These are phyloP conservation scores for Halichondria panicea DNA, from an alignment of 37 sponge, comb jelly and placozoan genomes.

Conservation along the genomic window DNA sequence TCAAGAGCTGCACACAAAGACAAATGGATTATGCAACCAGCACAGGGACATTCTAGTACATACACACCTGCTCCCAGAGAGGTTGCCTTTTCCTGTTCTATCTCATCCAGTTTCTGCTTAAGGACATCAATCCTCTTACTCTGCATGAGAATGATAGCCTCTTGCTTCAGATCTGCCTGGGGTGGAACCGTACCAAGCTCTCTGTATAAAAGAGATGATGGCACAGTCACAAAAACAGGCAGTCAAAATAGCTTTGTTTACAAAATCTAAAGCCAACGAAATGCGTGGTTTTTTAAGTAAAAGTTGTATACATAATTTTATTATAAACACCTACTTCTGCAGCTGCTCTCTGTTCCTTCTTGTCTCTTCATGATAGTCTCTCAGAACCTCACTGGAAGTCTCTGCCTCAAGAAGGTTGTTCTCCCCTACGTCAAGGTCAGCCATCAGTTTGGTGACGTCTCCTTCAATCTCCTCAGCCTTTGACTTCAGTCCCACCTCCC, in stretches of 20 bases:
- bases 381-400: not conserved
- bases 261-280: not conserved
- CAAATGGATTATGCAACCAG: not conserved
- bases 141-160: conserved; percentile 16
- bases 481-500: conserved; percentile 16
- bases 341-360: not conserved
- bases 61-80: conserved; percentile 28
- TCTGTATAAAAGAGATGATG: conserved; percentile 18
- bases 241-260: not conserved
- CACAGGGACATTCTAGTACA: not conserved
- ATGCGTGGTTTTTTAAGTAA: not conserved
- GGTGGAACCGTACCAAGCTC: conserved; percentile 15
- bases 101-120: conserved; percentile 11
- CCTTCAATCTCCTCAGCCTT: conserved; percentile 17
- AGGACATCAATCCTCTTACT: conserved; percentile 37
- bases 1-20: conserved; percentile 38
- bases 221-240: not conserved
- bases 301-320: not conserved
- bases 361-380: conserved; percentile 8
- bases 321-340: not conserved
- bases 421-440: not conserved
- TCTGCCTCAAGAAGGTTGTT: not conserved
- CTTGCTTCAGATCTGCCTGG: conserved; percentile 1
- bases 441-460: not conserved
- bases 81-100: conserved; percentile 9